These are phyloP conservation scores for Steatocranus sp. DNA, from an alignment of 2,797 vertebrate genomes.

Conservation along the genomic window DNA sequence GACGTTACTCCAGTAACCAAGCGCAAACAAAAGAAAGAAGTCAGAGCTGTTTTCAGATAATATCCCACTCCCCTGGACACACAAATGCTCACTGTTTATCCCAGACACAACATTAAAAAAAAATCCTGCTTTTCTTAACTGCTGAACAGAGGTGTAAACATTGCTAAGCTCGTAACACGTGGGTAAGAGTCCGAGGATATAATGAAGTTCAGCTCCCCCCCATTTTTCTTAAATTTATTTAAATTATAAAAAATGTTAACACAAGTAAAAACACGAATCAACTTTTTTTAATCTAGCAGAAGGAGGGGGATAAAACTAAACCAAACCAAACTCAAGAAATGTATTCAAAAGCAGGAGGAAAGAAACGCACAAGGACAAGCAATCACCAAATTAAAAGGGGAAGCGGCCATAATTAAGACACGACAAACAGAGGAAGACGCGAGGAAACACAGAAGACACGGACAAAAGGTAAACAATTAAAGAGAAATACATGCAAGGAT, in stretches of 20 bases:
- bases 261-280: not conserved
- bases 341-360: not conserved
- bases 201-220: not conserved
- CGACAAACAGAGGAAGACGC: not conserved
- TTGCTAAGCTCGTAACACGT: not conserved
- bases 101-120: not conserved
- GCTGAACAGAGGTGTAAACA: conserved; percentile 1
- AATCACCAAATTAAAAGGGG: not conserved
- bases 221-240: rapidly evolving
- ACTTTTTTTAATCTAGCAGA: not conserved
- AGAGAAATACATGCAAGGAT: not conserved
- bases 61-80: conserved; percentile 25
- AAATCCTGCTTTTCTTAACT: conserved; percentile 4
- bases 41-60: conserved; percentile 47
- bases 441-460: not conserved
- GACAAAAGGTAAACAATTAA: not conserved
- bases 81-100: conserved; percentile 7
- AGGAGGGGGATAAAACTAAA: not conserved
- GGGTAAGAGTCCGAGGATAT: not conserved
- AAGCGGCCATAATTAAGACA: not conserved
- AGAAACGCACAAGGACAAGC: not conserved
- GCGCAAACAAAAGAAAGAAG: conserved; percentile 59
- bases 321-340: not conserved
- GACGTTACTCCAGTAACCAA: conserved; percentile 58
- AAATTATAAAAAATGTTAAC: not conserved